Percentiles rank a stretch among this genome's conserved stretches.
phyloP scores from a whole-genome alignment of 2,888 invertebrate species.

The Trypoxylon attenuatum region DNA sequence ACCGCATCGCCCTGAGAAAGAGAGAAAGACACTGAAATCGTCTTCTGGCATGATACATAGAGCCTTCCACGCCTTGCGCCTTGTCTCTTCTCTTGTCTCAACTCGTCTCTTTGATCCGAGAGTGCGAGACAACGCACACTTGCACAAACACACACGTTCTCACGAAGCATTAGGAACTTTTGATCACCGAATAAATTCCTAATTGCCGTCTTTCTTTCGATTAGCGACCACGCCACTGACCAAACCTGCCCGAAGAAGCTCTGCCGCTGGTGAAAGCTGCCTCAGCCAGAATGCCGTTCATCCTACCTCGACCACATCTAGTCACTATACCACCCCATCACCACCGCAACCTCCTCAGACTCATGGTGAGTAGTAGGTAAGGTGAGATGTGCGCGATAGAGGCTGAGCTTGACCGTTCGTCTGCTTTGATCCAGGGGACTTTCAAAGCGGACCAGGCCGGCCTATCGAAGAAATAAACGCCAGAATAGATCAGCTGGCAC shows the following conservation, averaged over 20 bases:
- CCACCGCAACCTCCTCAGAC: slow-evolving; percentile 72
- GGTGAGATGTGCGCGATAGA: not conserved
- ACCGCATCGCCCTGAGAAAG: too few relatives aligned
- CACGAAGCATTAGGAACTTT: too few relatives aligned
- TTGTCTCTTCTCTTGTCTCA: too few relatives aligned
- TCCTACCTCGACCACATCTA: slow-evolving; percentile 70
- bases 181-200: too few relatives aligned
- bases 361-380: slow-evolving; percentile 57
- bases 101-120: too few relatives aligned
- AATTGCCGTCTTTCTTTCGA: slow-evolving; percentile 26
- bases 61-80: too few relatives aligned
- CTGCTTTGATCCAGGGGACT: slow-evolving; percentile 60
- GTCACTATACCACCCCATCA: slow-evolving; percentile 74
- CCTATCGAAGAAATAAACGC: slow-evolving; percentile 78
- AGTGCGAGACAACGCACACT: too few relatives aligned
- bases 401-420: not conserved
- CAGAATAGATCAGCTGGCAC: slow-evolving; percentile 82
- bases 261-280: slow-evolving; percentile 69
- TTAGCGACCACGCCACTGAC: slow-evolving; percentile 69
- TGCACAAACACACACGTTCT: too few relatives aligned
- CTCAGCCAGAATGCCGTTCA: slow-evolving; percentile 64
- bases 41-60: too few relatives aligned
- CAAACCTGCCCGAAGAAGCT: slow-evolving; percentile 67
- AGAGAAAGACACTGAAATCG: too few relatives aligned
- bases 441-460: slow-evolving; percentile 74